phyloP scores from a whole-genome alignment of 2,113 vertebrate genomes.

The Corydoras sp. region DNA sequence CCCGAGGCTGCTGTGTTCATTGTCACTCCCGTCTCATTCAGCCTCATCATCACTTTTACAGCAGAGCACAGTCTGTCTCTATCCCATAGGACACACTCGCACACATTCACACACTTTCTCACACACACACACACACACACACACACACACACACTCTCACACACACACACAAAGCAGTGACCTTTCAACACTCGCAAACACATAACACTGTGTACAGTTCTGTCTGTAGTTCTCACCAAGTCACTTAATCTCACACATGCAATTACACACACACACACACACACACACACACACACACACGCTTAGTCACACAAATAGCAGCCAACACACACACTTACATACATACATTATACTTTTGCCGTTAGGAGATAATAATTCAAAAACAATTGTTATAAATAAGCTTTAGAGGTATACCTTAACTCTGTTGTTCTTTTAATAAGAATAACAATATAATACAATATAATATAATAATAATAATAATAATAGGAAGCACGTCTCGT shows the following conservation, averaged over 20 bases:
- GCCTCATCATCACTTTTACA: slow-evolving; percentile 50
- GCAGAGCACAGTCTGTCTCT: slow-evolving; percentile 11
- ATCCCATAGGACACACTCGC: slow-evolving; percentile 4
- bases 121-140: not conserved
- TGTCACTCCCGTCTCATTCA: slow-evolving; percentile 14
- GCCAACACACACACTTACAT: not conserved
- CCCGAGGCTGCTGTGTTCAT: too few relatives aligned
- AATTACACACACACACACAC: not conserved
- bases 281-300: slow-evolving; percentile 4
- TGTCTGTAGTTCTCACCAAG: not conserved
- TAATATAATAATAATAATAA: too few relatives aligned
- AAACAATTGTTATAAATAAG: too few relatives aligned
- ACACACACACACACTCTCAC: slow-evolving; percentile 18
- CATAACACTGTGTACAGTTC: slow-evolving; percentile 1
- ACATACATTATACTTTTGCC: not conserved
- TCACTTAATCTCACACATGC: slow-evolving; percentile 3
- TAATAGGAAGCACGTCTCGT: too few relatives aligned
- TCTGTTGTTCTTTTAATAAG: too few relatives aligned
- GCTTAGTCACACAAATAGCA: slow-evolving; percentile 6
- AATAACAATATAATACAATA: too few relatives aligned
- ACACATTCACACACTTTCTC: slow-evolving; percentile 16
- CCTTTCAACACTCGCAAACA: slow-evolving; percentile 14
- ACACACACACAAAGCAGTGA: slow-evolving; percentile 2
- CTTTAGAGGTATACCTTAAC: too few relatives aligned
- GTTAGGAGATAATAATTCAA: too few relatives aligned